Base-by-base conservation (phyloP, 1,140 invertebrate genomes). In the Gonatopus flavifemur region DNA sequence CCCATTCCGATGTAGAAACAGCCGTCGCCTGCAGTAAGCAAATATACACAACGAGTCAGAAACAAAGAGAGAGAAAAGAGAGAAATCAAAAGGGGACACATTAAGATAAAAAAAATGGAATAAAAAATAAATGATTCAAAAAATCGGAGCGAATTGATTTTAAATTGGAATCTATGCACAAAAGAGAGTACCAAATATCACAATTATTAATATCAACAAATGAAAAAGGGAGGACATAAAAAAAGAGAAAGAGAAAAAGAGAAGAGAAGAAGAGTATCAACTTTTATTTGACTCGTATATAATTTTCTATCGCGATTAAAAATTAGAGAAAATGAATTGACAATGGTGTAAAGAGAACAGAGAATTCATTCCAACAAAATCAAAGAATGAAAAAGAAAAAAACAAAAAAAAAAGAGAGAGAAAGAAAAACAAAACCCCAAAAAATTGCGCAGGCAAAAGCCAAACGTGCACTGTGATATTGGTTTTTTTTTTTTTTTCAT, bases 1-100 rank as follows among this genome's bases (percentile, higher is more conserved):
- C 88, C 89, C 84, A 93, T 86, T 83, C 89, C 90, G 83, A 93
- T 89, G 88, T 90, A 90, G 88, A 93, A 91, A 89, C 90, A 93
- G 87, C 89, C 88, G 87, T 91, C 89, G 88, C 90, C 89, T 93
- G 88, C 84, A 83, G 69, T 77, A 74, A 78, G 73, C 70, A 78
- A 77, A 78, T 74, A 77, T 63, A 74, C n/a, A n/a, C 51, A 69
- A 61, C 74, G 70, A 70, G 69, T 78, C 71, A 77, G 69, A 74
- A 62, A 76, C 37, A 68, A 49, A 62, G 49, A n/a, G 46, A 41
- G 32, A 13, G 10, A 8, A 4, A 6, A 9, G 32, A 33, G n/a
- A n/a, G n/a, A n/a, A n/a, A n/a, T n/a, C n/a, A n/a, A n/a, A n/a
- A n/a, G n/a, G n/a, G n/a, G n/a, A n/a, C 44, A 13, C n/a, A n/a